A percentile compares a stretch with the other conserved stretches of the same genome.
These are phyloP conservation scores for Enteromius unitaeniatus DNA, from an alignment of 2,797 vertebrate genomes.

Conservation along the genomic window DNA sequence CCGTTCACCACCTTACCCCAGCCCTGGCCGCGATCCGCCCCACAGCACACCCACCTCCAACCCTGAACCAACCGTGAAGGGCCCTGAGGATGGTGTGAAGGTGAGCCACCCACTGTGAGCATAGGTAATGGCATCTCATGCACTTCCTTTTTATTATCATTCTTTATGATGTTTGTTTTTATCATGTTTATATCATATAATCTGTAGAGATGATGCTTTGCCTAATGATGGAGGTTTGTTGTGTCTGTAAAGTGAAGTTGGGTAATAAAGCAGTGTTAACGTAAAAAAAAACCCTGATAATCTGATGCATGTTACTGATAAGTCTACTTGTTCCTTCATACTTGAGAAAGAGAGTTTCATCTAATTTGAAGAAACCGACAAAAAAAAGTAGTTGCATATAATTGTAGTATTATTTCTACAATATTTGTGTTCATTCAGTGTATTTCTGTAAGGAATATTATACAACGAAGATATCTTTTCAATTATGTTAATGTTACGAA, in stretches of 20 bases:
- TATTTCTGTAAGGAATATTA: neutral
- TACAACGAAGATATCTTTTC: too few species aligned
- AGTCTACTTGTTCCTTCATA: neutral
- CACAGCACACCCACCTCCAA: slow-evolving; percentile 76
- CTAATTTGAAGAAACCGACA: neutral
- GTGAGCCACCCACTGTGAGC: slow-evolving; percentile 86
- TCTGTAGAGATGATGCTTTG: neutral
- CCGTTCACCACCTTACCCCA: slow-evolving; percentile 80
- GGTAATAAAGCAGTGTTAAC: neutral
- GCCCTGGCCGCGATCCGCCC: slow-evolving; percentile 74
- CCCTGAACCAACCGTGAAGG: slow-evolving; percentile 76
- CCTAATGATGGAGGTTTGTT: neutral
- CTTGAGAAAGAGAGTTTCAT: neutral
- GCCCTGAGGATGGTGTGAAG: slow-evolving; percentile 85
- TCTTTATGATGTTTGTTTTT: neutral
- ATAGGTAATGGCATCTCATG: slow-evolving; percentile 81
- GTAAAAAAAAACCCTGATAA: neutral
- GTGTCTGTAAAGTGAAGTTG: neutral
- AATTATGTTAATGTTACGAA: too few species aligned
- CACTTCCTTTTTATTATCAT: slow-evolving; percentile 63
- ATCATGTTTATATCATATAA: neutral
- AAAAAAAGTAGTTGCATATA: too few species aligned
- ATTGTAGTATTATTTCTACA: neutral
- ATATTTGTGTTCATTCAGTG: too few species aligned
- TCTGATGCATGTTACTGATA: neutral